Conservation (phyloP, 2,113 vertebrate genomes). For the Colinus virginianus region DNA sequence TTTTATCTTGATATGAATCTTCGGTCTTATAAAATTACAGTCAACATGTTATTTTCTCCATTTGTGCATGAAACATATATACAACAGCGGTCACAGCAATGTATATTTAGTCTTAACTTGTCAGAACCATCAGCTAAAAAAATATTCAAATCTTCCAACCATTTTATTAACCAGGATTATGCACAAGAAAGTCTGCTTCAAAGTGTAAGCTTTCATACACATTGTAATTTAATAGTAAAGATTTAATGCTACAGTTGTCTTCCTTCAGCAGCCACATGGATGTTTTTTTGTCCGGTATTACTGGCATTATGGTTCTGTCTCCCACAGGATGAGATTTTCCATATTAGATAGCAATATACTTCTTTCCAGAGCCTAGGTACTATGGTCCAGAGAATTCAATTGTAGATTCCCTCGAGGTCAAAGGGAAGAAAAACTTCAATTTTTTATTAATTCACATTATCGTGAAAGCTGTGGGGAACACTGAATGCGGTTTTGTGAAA, state of each 20-base stretch:
- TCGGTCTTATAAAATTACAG: constrained; percentile 75
- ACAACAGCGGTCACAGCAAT: constrained; percentile 35
- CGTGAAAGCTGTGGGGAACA: neutral
- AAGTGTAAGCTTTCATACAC: neutral
- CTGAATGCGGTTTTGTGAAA: neutral
- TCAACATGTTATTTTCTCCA: constrained; percentile 74
- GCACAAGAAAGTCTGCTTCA: neutral
- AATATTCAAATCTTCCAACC: constrained; percentile 16
- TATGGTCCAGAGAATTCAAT: neutral
- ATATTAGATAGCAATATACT: neutral
- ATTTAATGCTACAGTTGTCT: neutral
- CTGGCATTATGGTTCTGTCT: constrained; percentile 43
- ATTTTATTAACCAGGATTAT: constrained; percentile 48
- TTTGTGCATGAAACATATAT: constrained; percentile 66
- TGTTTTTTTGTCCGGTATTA: neutral
- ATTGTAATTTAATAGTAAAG: constrained; percentile 36
- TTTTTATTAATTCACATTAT: neutral
- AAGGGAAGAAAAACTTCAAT: neutral
- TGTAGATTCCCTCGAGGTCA: neutral
- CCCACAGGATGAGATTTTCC: constrained; percentile 33
- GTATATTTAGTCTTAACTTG: constrained; percentile 59
- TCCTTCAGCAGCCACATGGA: neutral
- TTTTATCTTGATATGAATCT: constrained; percentile 76
- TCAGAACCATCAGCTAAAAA: constrained; percentile 35
- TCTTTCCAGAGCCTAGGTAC: neutral